Evolutionary conservation across 2,113 vertebrate genomes (phyloP), one percentile per base, ranked within the genome.

Genomic region (Gymnarchus niloticus): DNA sequence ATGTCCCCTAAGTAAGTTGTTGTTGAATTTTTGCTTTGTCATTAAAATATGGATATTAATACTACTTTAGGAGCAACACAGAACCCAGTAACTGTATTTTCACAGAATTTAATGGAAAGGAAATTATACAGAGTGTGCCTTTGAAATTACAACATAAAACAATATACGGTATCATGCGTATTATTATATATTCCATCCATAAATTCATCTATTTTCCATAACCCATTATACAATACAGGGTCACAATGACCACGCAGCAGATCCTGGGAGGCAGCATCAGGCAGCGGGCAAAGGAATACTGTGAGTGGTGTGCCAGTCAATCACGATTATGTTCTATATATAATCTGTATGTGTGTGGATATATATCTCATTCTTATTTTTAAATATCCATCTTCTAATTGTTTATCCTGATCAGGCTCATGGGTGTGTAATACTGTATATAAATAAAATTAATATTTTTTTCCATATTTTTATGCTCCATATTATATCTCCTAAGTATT

Each of bases 151-250:
- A 69, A 69, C 28, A 69, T 65, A 37, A 33, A 65, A 14, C 61
- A 65, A 52, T 65, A 65, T 65, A 65, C 5, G 37, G 44, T n/a
- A 48, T 46, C 21, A 48, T 80, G 77, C 19, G 19, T 19, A 37
- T 80, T n/a, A 80, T 49, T 80, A 25, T 80, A 80, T 14, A 80
- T 46, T 65, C 59, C 59, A 65, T 65, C 59, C 25, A 65, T 65
- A 23, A 7, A 61, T 28, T n/a, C 49, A 52, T 52, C 51, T 12
- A 52, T 52, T 12, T 6, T n/a, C n/a, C n/a, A n/a, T n/a, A n/a
- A 52, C 14, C 51, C 51, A 52, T 52, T 12, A 9, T 52, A 6
- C 51, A 52, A 28, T 37, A 65, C 28, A 65, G 59, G 28, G 59
- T 33, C 59, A 65, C 17, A 33, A 28, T 65, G 28, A 33, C 9